Evolutionary conservation across 2,888 invertebrate species (phyloP).

Genomic region (Spilarctia lutea): DNA sequence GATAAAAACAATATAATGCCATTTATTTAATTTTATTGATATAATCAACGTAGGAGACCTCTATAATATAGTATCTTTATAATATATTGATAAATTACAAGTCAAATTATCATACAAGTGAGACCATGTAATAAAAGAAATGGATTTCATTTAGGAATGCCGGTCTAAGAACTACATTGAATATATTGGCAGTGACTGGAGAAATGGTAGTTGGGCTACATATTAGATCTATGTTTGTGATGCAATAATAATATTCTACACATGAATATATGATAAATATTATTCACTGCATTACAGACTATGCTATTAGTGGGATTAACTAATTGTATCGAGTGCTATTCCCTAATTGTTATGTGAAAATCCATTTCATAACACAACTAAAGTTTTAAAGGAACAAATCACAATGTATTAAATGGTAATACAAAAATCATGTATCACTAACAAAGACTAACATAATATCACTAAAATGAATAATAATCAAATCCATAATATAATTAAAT

Average conservation of each 20-base stretch:
- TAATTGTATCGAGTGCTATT: conserved; percentile 55
- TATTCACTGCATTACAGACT: conserved; percentile 27
- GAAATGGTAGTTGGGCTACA: conserved; percentile 49
- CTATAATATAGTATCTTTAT: conserved; percentile 78
- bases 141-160: conserved; percentile 77
- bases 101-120: conserved; percentile 83
- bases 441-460: conserved; percentile 77
- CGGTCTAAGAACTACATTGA: conserved; percentile 65
- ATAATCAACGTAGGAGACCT: conserved; percentile 81
- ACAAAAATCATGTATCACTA: conserved; percentile 68
- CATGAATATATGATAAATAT: too few relatives aligned
- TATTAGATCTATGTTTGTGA: conserved; percentile 20
- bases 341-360: conserved; percentile 56
- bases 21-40: conserved; percentile 80
- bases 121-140: conserved; percentile 80
- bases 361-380: conserved; percentile 70
- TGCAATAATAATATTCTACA: conserved; percentile 10
- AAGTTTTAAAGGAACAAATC: conserved; percentile 79
- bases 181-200: conserved; percentile 79
- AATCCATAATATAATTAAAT: conserved; percentile 70
- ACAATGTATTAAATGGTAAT: conserved; percentile 69
- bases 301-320: conserved; percentile 50
- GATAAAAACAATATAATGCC: conserved; percentile 54
- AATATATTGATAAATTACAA: conserved; percentile 81
- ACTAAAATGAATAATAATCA: conserved; percentile 76